A percentile compares a stretch with the other conserved stretches of the same genome.
Evolutionary conservation across 2,888 invertebrate species (phyloP).

Genomic region (Ormyrus labotus): DNA sequence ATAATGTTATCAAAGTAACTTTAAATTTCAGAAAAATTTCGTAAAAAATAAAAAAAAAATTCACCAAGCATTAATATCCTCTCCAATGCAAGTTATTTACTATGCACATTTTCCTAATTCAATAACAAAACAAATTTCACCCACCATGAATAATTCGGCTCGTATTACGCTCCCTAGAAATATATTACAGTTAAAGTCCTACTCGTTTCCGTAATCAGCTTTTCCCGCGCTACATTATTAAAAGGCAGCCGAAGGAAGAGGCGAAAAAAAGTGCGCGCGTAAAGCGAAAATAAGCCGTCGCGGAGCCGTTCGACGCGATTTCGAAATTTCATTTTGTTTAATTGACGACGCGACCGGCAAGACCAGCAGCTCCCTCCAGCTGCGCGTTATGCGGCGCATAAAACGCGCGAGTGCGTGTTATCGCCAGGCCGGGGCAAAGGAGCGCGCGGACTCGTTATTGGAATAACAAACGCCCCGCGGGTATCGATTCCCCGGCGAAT

Average conservation of each 20-base stretch:
- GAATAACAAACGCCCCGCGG: constrained; percentile 46
- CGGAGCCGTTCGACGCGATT: neutral
- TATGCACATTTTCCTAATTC: neutral
- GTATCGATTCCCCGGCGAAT: constrained; percentile 36
- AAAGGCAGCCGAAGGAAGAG: neutral
- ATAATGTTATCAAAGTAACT: no score
- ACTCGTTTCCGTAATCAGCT: neutral
- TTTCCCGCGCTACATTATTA: neutral
- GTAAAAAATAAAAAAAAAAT: no score
- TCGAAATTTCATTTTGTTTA: constrained; percentile 46
- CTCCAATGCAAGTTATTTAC: neutral
- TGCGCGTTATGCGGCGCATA: neutral
- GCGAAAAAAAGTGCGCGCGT: no score
- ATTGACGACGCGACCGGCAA: constrained; percentile 17
- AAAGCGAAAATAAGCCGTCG: no score
- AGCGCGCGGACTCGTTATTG: constrained; percentile 32
- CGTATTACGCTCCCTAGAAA: no score
- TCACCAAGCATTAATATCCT: neutral
- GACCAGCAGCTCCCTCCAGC: neutral
- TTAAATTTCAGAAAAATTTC: no score
- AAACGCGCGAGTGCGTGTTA: constrained; percentile 2
- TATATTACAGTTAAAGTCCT: no score
- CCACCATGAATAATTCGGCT: no score
- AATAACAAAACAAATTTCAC: no score
- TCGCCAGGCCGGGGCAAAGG: constrained; percentile 19